phyloP scores from a whole-genome alignment of 2,888 invertebrate genomes.

The Hartigia nigra region DNA sequence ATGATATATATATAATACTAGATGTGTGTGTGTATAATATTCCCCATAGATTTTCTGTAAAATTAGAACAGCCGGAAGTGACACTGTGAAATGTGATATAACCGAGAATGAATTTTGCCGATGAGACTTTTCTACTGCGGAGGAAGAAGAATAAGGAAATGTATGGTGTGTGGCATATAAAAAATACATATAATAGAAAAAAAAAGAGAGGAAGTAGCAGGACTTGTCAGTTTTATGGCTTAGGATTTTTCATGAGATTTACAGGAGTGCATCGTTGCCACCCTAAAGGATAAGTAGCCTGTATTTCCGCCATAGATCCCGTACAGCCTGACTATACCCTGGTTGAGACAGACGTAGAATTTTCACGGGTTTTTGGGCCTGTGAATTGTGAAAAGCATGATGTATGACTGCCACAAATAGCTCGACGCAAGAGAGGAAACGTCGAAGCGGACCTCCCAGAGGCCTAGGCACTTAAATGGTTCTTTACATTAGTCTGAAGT shows the following conservation, averaged over 20 bases:
- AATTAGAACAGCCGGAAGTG: background rate
- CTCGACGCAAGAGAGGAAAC: constrained; percentile 42
- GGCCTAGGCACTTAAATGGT: constrained; percentile 34
- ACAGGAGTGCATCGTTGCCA: constrained; percentile 1
- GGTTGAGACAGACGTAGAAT: constrained; percentile 19
- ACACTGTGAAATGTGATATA: background rate
- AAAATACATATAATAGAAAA: background rate
- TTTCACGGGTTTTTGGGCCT: constrained; percentile 53
- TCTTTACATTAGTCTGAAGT: constrained; percentile 46
- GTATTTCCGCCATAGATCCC: constrained; percentile 39
- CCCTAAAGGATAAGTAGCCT: constrained; percentile 51
- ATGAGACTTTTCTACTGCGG: too few relatives aligned
- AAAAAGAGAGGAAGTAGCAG: background rate
- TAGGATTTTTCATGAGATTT: background rate
- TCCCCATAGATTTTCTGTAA: background rate
- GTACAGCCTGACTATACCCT: background rate
- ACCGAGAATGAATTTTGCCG: background rate
- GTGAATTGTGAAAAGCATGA: constrained; percentile 59
- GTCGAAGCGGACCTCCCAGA: constrained; percentile 51
- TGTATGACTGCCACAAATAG: constrained; percentile 51
- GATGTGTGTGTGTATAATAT: background rate
- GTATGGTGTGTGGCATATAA: background rate
- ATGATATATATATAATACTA: background rate
- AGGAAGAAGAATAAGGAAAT: background rate
- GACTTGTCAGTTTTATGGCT: background rate